phyloP scores from a whole-genome alignment of 2,888 invertebrate species.

The Dexiosoma caninum region DNA sequence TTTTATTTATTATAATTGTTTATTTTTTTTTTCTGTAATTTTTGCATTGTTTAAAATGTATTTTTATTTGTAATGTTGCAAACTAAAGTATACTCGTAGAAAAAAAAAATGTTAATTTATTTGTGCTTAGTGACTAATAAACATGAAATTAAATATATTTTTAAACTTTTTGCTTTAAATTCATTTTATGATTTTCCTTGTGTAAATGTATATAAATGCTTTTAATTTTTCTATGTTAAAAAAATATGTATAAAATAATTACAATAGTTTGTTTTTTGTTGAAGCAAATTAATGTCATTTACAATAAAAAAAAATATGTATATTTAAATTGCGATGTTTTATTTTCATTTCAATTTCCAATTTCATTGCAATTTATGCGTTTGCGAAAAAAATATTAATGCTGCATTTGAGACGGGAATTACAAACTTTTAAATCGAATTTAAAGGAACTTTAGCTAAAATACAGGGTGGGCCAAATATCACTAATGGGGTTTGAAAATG shows the following conservation, averaged over 20 bases:
- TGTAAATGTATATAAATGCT: background rate
- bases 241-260: slow-evolving; percentile 36
- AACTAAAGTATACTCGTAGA: slow-evolving; percentile 10
- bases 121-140: slow-evolving; percentile 52
- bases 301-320: slow-evolving; percentile 2
- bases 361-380: slow-evolving; percentile 15
- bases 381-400: background rate
- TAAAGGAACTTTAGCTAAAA: too few relatives aligned
- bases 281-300: slow-evolving; percentile 34
- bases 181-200: background rate
- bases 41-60: slow-evolving; percentile 38
- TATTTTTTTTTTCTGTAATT: background rate
- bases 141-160: background rate
- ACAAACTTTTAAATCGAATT: too few relatives aligned
- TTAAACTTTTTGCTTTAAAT: background rate
- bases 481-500: too few relatives aligned
- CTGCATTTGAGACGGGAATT: too few relatives aligned
- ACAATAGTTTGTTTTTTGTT: slow-evolving; percentile 23
- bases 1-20: background rate
- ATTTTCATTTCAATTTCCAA: slow-evolving; percentile 17
- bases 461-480: too few relatives aligned
- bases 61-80: slow-evolving; percentile 18
- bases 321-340: slow-evolving; percentile 17
- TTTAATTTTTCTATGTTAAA: background rate
- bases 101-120: slow-evolving; percentile 3